These are phyloP conservation scores for Drosophila kuntzei DNA, from an alignment of 2,888 invertebrate genomes.

Conservation along the genomic window DNA sequence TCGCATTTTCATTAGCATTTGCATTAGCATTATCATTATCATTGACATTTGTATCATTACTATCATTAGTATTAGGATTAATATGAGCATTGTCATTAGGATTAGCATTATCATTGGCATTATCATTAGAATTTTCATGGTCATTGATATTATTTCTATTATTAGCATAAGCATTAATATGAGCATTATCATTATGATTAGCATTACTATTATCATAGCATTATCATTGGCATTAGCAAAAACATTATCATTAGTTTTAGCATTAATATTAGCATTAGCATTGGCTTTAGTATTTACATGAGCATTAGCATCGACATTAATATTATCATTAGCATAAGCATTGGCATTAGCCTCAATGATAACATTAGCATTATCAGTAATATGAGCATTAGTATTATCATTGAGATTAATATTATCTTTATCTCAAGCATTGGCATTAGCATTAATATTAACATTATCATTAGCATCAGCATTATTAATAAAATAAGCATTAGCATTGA, in stretches of 20 bases:
- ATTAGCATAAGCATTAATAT: background rate
- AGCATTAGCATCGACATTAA: background rate
- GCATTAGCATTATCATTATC: background rate
- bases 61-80: background rate
- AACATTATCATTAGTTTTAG: background rate
- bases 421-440: background rate
- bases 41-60: background rate
- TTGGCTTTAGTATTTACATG: background rate
- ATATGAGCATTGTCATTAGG: background rate
- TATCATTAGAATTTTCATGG: background rate
- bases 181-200: background rate
- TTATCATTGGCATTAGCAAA: background rate
- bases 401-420: background rate
- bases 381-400: background rate
- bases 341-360: too few relatives aligned
- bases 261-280: background rate
- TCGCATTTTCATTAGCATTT: constrained; percentile 1
- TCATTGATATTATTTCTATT: background rate
- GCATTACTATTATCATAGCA: too few relatives aligned
- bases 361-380: background rate
- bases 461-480: background rate
- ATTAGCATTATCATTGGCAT: background rate
- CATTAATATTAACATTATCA: background rate
- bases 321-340: background rate
- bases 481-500: background rate